Conservation (phyloP, 2,888 invertebrate species). For the Gastracanthus pulcherrimus region DNA sequence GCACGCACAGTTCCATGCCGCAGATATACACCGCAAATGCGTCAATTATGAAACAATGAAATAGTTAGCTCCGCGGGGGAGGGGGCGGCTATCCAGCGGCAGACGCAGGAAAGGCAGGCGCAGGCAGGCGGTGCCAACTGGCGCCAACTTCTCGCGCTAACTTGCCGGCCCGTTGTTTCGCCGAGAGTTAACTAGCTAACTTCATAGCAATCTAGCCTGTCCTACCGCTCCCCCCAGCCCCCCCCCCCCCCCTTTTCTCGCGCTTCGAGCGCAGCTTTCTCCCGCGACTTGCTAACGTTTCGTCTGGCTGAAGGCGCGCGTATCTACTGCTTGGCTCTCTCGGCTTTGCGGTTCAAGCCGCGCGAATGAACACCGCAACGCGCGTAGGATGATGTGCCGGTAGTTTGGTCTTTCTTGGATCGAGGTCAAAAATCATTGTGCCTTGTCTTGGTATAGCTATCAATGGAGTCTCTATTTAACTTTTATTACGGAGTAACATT, state of each 20-base stretch:
- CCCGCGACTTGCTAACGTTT: too few species aligned
- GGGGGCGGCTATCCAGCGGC: conserved; percentile 16
- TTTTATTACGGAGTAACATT: too few species aligned
- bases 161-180: conserved; percentile 72
- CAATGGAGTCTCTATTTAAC: too few species aligned
- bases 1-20: conserved; percentile 20
- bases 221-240: conserved; percentile 12
- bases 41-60: conserved; percentile 76
- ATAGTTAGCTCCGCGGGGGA: conserved; percentile 66
- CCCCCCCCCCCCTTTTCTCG: conserved; percentile 47
- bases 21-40: conserved; percentile 67
- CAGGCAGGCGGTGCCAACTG: conserved; percentile 68
- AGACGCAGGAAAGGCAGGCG: conserved; percentile 35
- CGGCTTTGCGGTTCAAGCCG: conserved; percentile 22
- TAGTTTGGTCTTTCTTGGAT: too few species aligned
- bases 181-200: conserved; percentile 73
- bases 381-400: not conserved
- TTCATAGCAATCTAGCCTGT: conserved; percentile 69
- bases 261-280: too few species aligned
- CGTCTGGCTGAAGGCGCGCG: not conserved
- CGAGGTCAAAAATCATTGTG: too few species aligned
- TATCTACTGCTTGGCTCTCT: too few species aligned
- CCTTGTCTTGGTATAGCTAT: too few species aligned
- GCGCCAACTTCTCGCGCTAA: conserved; percentile 71
- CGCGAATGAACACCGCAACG: not conserved